Percentiles rank a stretch among this genome's conserved stretches.
phyloP scores from a whole-genome alignment of 2,888 invertebrate genomes.

The Ceriagrion tenellum region DNA sequence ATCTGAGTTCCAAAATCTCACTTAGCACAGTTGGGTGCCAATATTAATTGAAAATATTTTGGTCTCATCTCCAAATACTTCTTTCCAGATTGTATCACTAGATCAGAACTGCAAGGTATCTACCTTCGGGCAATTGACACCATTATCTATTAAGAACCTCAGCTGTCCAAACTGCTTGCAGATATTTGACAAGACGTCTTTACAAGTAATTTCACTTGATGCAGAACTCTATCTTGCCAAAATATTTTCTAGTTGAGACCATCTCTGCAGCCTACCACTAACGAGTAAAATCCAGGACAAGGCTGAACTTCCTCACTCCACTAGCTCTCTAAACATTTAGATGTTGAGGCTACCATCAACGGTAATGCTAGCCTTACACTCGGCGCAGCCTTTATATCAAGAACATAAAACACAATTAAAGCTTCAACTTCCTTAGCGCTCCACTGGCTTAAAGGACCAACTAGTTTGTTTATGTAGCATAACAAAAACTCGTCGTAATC shows the following conservation, averaged over 20 bases:
- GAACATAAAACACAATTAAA: neutral
- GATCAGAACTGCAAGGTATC: neutral
- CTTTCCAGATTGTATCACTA: no score
- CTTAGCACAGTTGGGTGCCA: no score
- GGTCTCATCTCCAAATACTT: no score
- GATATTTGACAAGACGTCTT: neutral
- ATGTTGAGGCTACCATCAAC: neutral
- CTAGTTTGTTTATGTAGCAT: neutral
- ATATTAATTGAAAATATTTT: no score
- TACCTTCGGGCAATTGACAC: neutral
- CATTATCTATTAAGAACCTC: neutral
- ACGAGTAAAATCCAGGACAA: neutral
- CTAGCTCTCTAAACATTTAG: neutral
- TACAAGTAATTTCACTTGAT: neutral
- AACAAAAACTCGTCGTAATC: neutral
- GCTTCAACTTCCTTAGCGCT: neutral
- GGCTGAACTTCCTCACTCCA: conserved; percentile 29
- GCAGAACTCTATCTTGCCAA: no score
- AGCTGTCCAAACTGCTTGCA: neutral
- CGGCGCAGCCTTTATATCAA: neutral
- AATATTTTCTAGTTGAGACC: neutral
- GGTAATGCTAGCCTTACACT: neutral
- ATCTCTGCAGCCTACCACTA: neutral
- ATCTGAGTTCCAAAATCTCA: no score
- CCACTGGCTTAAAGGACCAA: neutral